A percentile compares a stretch with the other conserved stretches of the same genome.
Evolutionary conservation across 2,888 invertebrate genomes (phyloP).

Genomic region (Anorthoa munda): DNA sequence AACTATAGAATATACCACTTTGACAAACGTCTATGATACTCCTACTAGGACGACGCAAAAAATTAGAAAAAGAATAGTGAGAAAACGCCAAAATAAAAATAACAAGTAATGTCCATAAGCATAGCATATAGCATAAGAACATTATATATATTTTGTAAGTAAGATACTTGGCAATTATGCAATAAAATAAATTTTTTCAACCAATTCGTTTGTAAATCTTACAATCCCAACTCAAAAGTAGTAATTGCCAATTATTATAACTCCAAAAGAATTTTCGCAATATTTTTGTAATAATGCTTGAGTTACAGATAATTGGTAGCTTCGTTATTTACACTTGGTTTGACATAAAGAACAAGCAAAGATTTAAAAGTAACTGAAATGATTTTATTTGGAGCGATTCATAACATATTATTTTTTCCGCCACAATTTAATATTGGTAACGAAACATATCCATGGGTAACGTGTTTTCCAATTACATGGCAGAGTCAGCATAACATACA

Average conservation of each 20-base stretch:
- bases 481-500: slow-evolving; percentile 6
- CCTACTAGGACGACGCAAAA: slow-evolving; percentile 65
- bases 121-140: neutral
- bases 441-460: slow-evolving; percentile 6
- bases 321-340: slow-evolving; percentile 19
- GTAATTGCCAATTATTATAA: slow-evolving; percentile 35
- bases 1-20: slow-evolving; percentile 22
- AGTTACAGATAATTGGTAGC: slow-evolving; percentile 18
- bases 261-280: slow-evolving; percentile 4
- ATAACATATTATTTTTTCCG: neutral
- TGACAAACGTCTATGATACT: slow-evolving; percentile 26
- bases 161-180: slow-evolving; percentile 9
- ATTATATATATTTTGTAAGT: slow-evolving; percentile 8
- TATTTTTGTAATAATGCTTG: slow-evolving; percentile 8
- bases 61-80: slow-evolving; percentile 69
- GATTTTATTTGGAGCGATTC: neutral
- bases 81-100: slow-evolving; percentile 70
- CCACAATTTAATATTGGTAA: slow-evolving; percentile 1
- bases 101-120: slow-evolving; percentile 42
- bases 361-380: neutral
- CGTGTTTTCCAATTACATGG: slow-evolving; percentile 45
- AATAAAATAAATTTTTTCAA: slow-evolving; percentile 11
- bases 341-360: neutral
- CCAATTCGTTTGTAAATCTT: neutral
- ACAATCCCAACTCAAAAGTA: neutral